Base-by-base conservation (phyloP, 2,888 invertebrate genomes). In the Euproctis similis region DNA sequence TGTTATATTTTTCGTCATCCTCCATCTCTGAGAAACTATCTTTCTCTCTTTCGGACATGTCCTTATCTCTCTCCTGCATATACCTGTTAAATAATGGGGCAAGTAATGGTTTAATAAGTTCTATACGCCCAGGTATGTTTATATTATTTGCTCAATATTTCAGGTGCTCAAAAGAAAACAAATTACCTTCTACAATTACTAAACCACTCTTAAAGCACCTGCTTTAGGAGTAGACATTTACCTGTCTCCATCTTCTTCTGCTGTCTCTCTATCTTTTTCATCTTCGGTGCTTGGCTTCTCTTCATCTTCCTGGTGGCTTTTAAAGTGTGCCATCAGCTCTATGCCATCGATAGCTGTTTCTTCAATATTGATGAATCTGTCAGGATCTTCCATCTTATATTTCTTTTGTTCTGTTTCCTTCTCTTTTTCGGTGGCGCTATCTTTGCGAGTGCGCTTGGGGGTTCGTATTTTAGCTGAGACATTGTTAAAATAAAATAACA, bases 351-450 rank as follows among this genome's bases (percentile, higher is more conserved):
- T 80, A 0, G 85, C 85, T 0, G 82, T 82, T 29, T 85, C 85
- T 35, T 85, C 85, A 12, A 85, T 84, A 29, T 80, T 65, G 30
- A 81, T 63, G 8, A 71, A 51, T 39, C 67, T 77, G 2, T 73
- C 73, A 0, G 41, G 17, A 3, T 74, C 74, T 1, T 84, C 82
- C 0, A 56, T 21, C 48, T 70, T 87, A 44, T 45, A 58, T 45
- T 60, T 89, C 70, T 66, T 87, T 53, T 53, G 42, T 8, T 75
- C 68, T 1, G 38, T 5, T 11, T 82, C 82, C 42, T 77, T 63
- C 54, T 88, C 63, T 36, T 88, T 86, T 23, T 90, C 84, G 36
- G 76, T 67, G 0, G 81, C 66, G 69, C 90, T 85, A 66, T 90
- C 87, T 59, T 89, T 86, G 28, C 89, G 67, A 48, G 88, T 68